Percentiles rank a stretch among this genome's conserved stretches.
phyloP scores from a whole-genome alignment of 2,888 invertebrate genomes.

The Cryptops parisi region DNA sequence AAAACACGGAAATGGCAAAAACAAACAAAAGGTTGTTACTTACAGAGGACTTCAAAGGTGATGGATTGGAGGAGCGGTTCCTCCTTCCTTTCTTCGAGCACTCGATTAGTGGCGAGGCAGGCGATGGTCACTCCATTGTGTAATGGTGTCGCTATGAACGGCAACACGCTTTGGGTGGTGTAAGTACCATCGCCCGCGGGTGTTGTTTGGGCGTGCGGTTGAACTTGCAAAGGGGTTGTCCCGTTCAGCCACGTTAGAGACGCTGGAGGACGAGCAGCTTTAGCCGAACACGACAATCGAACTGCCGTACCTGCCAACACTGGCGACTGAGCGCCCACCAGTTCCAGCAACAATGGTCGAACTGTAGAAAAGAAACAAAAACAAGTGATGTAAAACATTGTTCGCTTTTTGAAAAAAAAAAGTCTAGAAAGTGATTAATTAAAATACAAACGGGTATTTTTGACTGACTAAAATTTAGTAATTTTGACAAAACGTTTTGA shows the following conservation, averaged over 20 bases:
- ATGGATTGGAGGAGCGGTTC: constrained; percentile 56
- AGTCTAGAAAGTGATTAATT: too few species aligned
- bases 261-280: constrained; percentile 67
- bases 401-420: too few species aligned
- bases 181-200: constrained; percentile 50
- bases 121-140: constrained; percentile 64
- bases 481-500: too few species aligned
- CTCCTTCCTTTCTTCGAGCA: constrained; percentile 54
- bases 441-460: too few species aligned
- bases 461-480: too few species aligned
- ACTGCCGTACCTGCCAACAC: constrained; percentile 66
- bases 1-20: too few species aligned
- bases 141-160: constrained; percentile 62
- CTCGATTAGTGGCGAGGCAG: constrained; percentile 69
- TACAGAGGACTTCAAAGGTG: constrained; percentile 72
- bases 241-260: constrained; percentile 74
- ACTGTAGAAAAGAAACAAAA: constrained; percentile 42
- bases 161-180: constrained; percentile 59
- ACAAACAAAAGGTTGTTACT: too few species aligned
- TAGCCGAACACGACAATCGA: constrained; percentile 48
- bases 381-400: too few species aligned
- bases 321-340: constrained; percentile 60
- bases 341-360: constrained; percentile 58
- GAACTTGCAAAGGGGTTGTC: constrained; percentile 35
- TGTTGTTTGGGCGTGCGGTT: constrained; percentile 10